A percentile compares a stretch with the other conserved stretches of the same genome.
Evolutionary conservation across 1,140 invertebrate genomes (phyloP).

Genomic region (Macrocentrus cingulum): DNA sequence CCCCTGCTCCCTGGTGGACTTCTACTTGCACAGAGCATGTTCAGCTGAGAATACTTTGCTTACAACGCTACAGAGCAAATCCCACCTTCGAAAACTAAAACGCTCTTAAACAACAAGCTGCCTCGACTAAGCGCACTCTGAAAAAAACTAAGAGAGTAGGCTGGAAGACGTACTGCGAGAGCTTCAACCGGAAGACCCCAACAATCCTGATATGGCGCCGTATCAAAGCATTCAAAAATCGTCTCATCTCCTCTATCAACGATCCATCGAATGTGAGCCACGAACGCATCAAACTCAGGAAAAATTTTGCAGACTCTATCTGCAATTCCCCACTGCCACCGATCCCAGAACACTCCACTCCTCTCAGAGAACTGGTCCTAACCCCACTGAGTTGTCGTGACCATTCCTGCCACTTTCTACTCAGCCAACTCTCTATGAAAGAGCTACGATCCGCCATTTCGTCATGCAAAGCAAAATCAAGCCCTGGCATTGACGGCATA

Average conservation of each 20-base stretch:
- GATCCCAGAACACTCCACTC: too few relatives aligned
- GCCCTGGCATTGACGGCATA: too few relatives aligned
- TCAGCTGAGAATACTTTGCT: not conserved
- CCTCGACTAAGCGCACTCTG: not conserved
- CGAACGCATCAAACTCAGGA: not conserved
- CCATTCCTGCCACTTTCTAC: too few relatives aligned
- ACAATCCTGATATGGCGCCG: not conserved
- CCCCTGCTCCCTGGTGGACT: conserved; percentile 14
- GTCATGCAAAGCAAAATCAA: too few relatives aligned
- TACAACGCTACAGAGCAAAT: not conserved
- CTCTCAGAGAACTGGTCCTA: too few relatives aligned
- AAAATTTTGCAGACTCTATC: not conserved
- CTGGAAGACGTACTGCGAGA: not conserved
- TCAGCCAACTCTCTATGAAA: too few relatives aligned
- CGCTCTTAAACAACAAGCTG: not conserved
- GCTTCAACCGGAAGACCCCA: not conserved
- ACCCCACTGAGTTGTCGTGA: too few relatives aligned
- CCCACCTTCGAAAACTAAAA: not conserved
- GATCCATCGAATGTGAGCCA: not conserved
- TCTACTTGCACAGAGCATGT: not conserved
- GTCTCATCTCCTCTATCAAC: not conserved
- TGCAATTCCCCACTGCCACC: too few relatives aligned
- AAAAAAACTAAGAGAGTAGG: conserved; percentile 3
- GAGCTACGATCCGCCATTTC: too few relatives aligned
- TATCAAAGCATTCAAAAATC: conserved; percentile 15